These are phyloP conservation scores for Drosophila paramelanica DNA, from an alignment of 2,888 invertebrate genomes.

Conservation along the genomic window DNA sequence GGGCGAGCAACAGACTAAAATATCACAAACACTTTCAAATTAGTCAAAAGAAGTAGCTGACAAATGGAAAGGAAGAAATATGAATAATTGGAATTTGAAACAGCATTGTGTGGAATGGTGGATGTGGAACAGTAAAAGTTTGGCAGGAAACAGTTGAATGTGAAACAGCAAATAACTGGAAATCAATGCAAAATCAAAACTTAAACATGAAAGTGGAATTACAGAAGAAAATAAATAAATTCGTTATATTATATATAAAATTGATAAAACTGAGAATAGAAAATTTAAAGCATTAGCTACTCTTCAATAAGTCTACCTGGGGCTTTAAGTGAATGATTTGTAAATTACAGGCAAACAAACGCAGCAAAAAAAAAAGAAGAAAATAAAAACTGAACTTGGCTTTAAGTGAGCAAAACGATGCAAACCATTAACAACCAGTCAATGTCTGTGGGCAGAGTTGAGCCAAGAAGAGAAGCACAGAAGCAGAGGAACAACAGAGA, in stretches of 20 bases:
- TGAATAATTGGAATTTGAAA: slow-evolving; percentile 2
- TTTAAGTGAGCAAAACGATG: slow-evolving; percentile 46
- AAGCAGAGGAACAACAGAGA: slow-evolving; percentile 59
- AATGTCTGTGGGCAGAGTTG: slow-evolving; percentile 50
- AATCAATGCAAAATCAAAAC: too few species aligned
- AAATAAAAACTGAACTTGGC: slow-evolving; percentile 10
- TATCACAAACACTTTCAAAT: neutral
- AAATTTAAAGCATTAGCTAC: neutral
- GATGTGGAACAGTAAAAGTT: neutral
- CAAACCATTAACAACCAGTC: slow-evolving; percentile 66
- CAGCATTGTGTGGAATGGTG: too few species aligned
- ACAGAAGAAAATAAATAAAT: neutral
- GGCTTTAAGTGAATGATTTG: slow-evolving; percentile 41
- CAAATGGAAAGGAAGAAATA: slow-evolving; percentile 1
- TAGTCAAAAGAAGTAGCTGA: neutral
- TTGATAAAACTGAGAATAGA: neutral
- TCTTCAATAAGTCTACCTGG: slow-evolving; percentile 8
- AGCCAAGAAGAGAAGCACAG: neutral
- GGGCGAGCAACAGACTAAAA: neutral
- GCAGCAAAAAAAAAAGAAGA: slow-evolving; percentile 14
- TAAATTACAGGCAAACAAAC: slow-evolving; percentile 48
- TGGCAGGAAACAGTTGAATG: too few species aligned
- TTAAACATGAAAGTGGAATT: neutral
- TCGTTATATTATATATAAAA: too few species aligned
- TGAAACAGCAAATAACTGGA: too few species aligned